Base-by-base conservation (phyloP, 2,797 vertebrate genomes). In the Poeciliopsis presidionis region DNA sequence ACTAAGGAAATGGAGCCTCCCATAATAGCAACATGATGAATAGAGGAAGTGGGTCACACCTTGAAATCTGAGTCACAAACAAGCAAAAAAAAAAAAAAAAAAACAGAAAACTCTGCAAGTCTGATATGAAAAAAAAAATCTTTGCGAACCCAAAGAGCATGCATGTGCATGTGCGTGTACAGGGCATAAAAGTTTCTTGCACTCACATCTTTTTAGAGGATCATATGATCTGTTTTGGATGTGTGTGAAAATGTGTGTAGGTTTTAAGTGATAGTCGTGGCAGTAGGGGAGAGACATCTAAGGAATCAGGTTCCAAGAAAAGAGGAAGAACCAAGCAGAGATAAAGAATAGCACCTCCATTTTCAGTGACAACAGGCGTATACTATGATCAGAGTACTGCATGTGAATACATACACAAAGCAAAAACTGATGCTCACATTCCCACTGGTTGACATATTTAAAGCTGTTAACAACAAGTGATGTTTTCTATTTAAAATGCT, bases 31-130 rank as follows among this genome's bases (percentile, higher is more conserved):
- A 89, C 84, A 87, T 85, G 88, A 89, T 78, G 85, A 92, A 91
- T 81, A 82, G 77, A 93, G 88, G 88, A 94, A 92, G 85, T 91
- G 91, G 91, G 88, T 91, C 92, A 93, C 80, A 88, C 82, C 80
- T 77, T 22, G n/a, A 73, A 84, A 90, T 84, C 74, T 47, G 73
- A 89, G 82, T 89, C 85, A 88, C 83, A 91, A 90, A 93, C 89
- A 88, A 80, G 80, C 84, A 88, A 81, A 85, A 92, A 86, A 63
- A 90, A 85, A 82, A 84, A 71, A 47, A 6, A 47, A 16, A 20
- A 2, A 49, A 47, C n/a, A 7, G 7, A 49, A 47, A 49, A 22
- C 18, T 83, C 89, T 89, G 90, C 83, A 94, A 92, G 93, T 92
- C 81, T 79, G 69, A 82, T 90, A 73, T 80, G 85, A 91, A 87